phyloP scores from a whole-genome alignment of 2,888 invertebrate genomes.

The Boloria selene region DNA sequence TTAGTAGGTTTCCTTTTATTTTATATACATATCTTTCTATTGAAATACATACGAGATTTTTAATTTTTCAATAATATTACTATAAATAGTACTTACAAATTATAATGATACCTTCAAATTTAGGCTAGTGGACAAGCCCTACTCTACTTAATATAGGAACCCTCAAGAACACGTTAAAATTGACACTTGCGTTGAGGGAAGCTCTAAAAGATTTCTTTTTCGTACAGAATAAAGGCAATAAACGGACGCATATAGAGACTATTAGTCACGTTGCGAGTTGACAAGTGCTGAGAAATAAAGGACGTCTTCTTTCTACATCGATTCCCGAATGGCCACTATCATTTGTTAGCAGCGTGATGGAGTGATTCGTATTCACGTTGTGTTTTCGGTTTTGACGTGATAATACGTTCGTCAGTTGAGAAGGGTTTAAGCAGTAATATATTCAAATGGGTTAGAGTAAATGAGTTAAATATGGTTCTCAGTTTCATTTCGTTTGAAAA shows the following conservation, averaged over 20 bases:
- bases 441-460: not conserved
- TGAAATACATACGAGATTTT: too few relatives aligned
- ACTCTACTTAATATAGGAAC: too few relatives aligned
- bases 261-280: slow-evolving; percentile 62
- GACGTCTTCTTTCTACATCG: slow-evolving; percentile 50
- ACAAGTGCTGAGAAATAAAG: slow-evolving; percentile 51
- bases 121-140: too few relatives aligned
- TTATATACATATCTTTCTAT: too few relatives aligned
- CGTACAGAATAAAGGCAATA: slow-evolving; percentile 44
- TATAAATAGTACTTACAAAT: too few relatives aligned
- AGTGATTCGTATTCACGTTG: slow-evolving; percentile 50
- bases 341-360: slow-evolving; percentile 58
- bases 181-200: not conserved
- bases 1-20: too few relatives aligned
- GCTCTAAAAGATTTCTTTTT: slow-evolving; percentile 30
- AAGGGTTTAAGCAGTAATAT: slow-evolving; percentile 17
- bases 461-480: not conserved
- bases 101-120: too few relatives aligned
- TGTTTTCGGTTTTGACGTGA: slow-evolving; percentile 26
- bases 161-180: not conserved
- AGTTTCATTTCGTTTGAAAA: not conserved
- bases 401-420: slow-evolving; percentile 3
- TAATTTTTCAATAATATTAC: too few relatives aligned
- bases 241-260: slow-evolving; percentile 52
- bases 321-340: slow-evolving; percentile 51